Conservation (phyloP, 2,888 invertebrate species). For the Linnaemya vulpina region DNA sequence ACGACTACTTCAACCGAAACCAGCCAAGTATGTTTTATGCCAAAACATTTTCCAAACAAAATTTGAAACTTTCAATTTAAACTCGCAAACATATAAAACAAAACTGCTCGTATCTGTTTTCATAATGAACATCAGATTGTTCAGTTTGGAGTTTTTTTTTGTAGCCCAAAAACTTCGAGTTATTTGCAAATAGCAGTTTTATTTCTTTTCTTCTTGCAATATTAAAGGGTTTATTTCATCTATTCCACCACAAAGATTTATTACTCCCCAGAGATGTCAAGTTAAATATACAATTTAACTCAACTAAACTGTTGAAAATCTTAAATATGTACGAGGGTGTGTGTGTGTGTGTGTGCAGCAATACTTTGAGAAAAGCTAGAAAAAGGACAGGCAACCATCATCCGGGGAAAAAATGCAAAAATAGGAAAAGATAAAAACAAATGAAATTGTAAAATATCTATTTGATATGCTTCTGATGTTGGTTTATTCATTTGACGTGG, state of each 20-base stretch:
- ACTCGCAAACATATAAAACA: slow-evolving; percentile 30
- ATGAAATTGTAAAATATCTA: slow-evolving; percentile 52
- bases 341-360: slow-evolving; percentile 5
- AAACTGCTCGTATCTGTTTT: slow-evolving; percentile 33
- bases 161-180: background rate
- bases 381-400: slow-evolving; percentile 31
- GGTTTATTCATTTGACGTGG: slow-evolving; percentile 33
- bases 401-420: slow-evolving; percentile 12
- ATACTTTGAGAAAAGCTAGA: background rate
- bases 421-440: slow-evolving; percentile 20
- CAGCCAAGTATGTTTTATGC: slow-evolving; percentile 18
- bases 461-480: slow-evolving; percentile 61
- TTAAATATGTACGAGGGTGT: slow-evolving; percentile 10
- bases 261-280: slow-evolving; percentile 60
- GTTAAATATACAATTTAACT: slow-evolving; percentile 59
- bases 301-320: slow-evolving; percentile 43
- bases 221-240: slow-evolving; percentile 31
- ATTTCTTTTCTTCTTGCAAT: background rate
- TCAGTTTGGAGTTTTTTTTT: slow-evolving; percentile 18
- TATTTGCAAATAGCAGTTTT: slow-evolving; percentile 23
- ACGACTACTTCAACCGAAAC: slow-evolving; percentile 8
- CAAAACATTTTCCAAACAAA: slow-evolving; percentile 30
- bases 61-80: slow-evolving; percentile 42
- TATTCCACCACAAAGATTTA: slow-evolving; percentile 64
- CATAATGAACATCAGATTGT: slow-evolving; percentile 50